Evolutionary conservation across 2,797 vertebrate genomes (phyloP), one percentile per base, ranked within the genome.

Genomic region (Serranus cabrilla): DNA sequence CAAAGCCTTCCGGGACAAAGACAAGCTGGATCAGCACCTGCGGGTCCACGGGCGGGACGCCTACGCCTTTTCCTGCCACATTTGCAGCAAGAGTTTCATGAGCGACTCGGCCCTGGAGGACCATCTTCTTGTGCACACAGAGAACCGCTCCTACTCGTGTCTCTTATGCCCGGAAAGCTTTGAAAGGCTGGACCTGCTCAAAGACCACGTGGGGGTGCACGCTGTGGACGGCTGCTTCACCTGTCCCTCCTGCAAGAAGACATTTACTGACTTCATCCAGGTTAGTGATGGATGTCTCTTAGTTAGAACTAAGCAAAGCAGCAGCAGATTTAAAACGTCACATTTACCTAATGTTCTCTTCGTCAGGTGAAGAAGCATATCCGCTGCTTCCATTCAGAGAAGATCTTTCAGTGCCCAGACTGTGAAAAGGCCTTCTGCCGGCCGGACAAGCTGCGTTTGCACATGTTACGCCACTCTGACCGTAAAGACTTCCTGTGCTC

Each of bases 401-500:
- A 99, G 94, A 96, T 98, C 59, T 99, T 98, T 90, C 97, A 98
- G 91, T 99, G 98, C 10, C 94, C 96, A 0, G 96, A 98, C 81
- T 99, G 98, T 2, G 98, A 99, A 77, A 99, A 99, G 88, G 97
- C 98, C 31, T 99, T 99, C 94, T 99, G 98, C 74, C 94, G 98
- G 0, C 98, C 98, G 0, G 98, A 99, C 93, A 99, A 99, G 86
- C 95, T 99, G 73, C 96, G 98, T 0, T 95, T 99, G 27, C 98
- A 99, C 83, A 99, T 99, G 98, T 89, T 99, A 20, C 95, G 98
- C 0, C 98, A 99, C 89, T 99, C 98, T 0, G 98, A 99, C 87
- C 97, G 97, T 81, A 99, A 98, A 77, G 98, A 99, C 92, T 99
- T 99, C 92, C 93, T 99, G 7, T 99, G 98, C 84, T 99, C 98